Conservation (phyloP, 2,888 invertebrate genomes). For the Calameuta idolon region DNA sequence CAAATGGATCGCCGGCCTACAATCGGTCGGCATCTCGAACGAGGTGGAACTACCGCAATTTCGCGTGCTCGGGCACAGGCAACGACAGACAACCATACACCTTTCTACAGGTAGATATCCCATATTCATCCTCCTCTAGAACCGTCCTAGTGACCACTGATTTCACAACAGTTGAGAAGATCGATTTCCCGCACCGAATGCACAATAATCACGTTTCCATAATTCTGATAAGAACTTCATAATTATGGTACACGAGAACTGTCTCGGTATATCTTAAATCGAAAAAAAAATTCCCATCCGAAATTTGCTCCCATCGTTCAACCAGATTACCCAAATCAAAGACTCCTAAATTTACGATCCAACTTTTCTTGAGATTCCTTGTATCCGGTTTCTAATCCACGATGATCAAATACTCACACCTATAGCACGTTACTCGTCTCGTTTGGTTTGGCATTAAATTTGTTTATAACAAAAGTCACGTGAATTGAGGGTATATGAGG, state of each 20-base stretch:
- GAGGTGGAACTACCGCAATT: slow-evolving; percentile 97
- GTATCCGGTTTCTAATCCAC: too few species aligned
- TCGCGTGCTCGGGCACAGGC: slow-evolving; percentile 95
- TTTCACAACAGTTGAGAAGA: slow-evolving; percentile 5
- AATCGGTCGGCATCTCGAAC: slow-evolving; percentile 94
- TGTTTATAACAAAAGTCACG: too few species aligned
- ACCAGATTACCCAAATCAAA: too few species aligned
- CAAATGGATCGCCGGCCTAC: slow-evolving; percentile 93
- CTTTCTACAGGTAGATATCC: slow-evolving; percentile 89
- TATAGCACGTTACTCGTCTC: too few species aligned
- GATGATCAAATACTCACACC: too few species aligned
- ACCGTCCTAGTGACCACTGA: slow-evolving; percentile 9
- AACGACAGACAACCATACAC: slow-evolving; percentile 93
- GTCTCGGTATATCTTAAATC: too few species aligned
- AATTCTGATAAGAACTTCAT: not conserved
- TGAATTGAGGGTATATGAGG: too few species aligned
- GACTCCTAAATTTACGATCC: too few species aligned
- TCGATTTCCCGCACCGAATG: slow-evolving; percentile 8
- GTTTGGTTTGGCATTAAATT: too few species aligned
- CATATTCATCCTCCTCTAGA: slow-evolving; percentile 53
- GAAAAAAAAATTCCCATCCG: too few species aligned
- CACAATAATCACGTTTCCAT: not conserved
- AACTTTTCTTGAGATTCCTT: too few species aligned
- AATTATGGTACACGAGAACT: not conserved
- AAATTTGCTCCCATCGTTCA: too few species aligned